A percentile compares a stretch with the other conserved stretches of the same genome.
phyloP scores from a whole-genome alignment of 2,113 vertebrate species.

The Fregata magnificens region DNA sequence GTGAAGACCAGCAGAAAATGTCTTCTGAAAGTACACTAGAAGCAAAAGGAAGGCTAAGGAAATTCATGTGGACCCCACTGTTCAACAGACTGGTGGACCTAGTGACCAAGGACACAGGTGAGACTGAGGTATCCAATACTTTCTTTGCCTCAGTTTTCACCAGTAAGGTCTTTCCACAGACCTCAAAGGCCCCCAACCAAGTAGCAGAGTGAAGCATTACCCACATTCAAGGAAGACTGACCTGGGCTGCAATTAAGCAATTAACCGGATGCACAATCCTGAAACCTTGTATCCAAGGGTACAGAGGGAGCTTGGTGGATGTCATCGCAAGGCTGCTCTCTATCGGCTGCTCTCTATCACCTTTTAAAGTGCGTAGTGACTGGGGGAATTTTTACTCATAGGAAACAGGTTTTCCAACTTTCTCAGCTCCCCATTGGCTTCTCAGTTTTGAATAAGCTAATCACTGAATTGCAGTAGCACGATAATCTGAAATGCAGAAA shows the following conservation, averaged over 20 bases:
- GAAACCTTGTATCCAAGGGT: not conserved
- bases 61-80: not conserved
- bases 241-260: not conserved
- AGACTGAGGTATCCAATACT: not conserved
- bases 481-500: not conserved
- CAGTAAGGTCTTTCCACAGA: not conserved
- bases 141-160: not conserved
- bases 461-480: not conserved
- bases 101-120: not conserved
- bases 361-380: not conserved
- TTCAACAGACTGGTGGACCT: not conserved
- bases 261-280: not conserved
- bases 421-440: not conserved
- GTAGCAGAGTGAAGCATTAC: not conserved
- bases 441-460: not conserved
- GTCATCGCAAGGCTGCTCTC: not conserved
- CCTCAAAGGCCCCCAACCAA: not conserved
- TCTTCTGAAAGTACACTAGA: not conserved
- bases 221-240: not conserved
- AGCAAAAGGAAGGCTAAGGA: not conserved
- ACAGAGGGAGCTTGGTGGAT: not conserved
- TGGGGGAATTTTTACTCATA: not conserved
- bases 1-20: not conserved
- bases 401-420: not conserved
- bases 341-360: not conserved